Evolutionary conservation across 2,113 vertebrate species (phyloP).

Genomic region (Atractosteus spatula): DNA sequence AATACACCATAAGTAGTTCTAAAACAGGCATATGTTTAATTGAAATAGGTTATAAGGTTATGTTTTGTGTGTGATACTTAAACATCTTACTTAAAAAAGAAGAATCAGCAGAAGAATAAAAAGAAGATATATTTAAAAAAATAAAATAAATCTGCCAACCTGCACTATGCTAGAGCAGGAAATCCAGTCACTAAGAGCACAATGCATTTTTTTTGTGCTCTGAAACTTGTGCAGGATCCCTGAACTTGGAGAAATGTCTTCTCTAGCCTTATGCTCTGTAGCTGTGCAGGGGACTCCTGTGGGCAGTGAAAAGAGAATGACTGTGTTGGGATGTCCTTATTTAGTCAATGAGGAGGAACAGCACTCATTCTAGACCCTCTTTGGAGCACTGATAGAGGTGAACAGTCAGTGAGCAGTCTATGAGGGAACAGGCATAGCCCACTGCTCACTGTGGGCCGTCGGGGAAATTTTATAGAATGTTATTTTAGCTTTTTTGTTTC

Average conservation of each 20-base stretch:
- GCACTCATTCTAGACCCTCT: slow-evolving; percentile 6
- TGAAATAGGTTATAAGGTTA: too few species aligned
- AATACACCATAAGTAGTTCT: too few species aligned
- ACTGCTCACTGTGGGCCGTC: neutral
- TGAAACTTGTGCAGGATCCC: neutral
- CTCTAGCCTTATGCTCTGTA: neutral
- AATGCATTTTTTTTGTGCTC: too few species aligned
- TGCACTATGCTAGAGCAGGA: too few species aligned
- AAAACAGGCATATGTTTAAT: too few species aligned
- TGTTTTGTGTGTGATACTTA: too few species aligned
- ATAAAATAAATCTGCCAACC: too few species aligned
- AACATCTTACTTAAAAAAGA: too few species aligned
- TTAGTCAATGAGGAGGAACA: slow-evolving; percentile 47
- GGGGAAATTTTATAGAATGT: neutral
- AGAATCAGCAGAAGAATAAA: too few species aligned
- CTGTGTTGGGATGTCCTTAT: slow-evolving; percentile 43
- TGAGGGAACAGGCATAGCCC: neutral
- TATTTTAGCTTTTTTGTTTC: neutral
- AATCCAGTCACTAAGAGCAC: too few species aligned
- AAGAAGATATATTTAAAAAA: too few species aligned
- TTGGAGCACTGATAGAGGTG: slow-evolving; percentile 7
- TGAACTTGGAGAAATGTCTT: neutral
- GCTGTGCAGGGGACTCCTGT: slow-evolving; percentile 3
- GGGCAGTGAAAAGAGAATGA: slow-evolving; percentile 12
- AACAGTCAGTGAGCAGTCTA: slow-evolving; percentile 2